phyloP scores from a whole-genome alignment of 2,888 invertebrate species.

The Mantis religiosa region DNA sequence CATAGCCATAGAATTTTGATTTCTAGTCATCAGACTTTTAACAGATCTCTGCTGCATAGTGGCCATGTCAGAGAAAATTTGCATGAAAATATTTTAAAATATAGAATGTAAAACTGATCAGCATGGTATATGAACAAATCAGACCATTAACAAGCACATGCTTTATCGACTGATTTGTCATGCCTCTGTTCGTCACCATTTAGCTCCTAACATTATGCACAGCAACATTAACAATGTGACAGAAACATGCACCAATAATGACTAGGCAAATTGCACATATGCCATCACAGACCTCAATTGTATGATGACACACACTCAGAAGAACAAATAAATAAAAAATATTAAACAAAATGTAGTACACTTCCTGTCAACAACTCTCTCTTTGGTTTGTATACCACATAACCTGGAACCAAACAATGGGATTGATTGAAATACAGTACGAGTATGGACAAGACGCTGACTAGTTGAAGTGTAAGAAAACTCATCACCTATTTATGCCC shows the following conservation, averaged over 20 bases:
- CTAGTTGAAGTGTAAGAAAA: constrained; percentile 11
- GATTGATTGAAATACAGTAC: not conserved
- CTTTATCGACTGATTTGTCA: not conserved
- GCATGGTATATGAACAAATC: not conserved
- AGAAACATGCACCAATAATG: constrained; percentile 10
- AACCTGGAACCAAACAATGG: not conserved
- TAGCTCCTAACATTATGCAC: not conserved
- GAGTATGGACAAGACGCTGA: not conserved
- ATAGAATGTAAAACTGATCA: not conserved
- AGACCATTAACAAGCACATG: not conserved
- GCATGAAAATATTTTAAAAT: not conserved
- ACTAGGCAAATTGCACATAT: constrained; percentile 13
- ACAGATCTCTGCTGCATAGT: not conserved
- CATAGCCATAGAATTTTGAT: not conserved
- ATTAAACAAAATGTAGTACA: not conserved
- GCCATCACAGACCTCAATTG: not conserved
- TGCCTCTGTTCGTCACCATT: not conserved
- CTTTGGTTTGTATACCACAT: not conserved
- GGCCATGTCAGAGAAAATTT: not conserved
- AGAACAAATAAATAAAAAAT: not conserved
- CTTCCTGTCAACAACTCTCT: not conserved
- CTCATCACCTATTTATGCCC: constrained; percentile 36
- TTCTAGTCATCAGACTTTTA: not conserved
- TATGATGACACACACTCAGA: not conserved
- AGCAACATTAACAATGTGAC: not conserved